phyloP scores from a whole-genome alignment of 2,888 invertebrate genomes.

The Stictocephala bisonia region DNA sequence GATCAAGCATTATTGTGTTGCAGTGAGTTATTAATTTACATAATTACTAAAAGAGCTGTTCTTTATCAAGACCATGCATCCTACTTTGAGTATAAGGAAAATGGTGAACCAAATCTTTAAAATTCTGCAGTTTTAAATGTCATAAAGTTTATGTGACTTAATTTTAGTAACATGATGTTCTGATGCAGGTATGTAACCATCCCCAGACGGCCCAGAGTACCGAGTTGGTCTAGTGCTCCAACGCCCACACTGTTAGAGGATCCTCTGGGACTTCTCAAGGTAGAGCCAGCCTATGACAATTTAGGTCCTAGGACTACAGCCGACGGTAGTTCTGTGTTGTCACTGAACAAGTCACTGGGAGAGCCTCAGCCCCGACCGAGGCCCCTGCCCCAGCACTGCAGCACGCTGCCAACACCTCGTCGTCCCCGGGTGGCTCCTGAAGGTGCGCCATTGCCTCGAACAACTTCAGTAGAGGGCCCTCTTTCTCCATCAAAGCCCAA shows the following conservation, averaged over 20 bases:
- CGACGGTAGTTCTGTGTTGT: conserved; percentile 84
- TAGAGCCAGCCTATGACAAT: conserved; percentile 88
- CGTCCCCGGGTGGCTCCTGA: conserved; percentile 47
- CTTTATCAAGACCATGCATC: too few relatives aligned
- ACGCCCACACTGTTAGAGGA: conserved; percentile 63
- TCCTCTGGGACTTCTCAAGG: conserved; percentile 60
- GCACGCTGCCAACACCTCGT: conserved; percentile 49
- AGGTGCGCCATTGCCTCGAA: conserved; percentile 64
- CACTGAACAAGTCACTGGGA: conserved; percentile 75
- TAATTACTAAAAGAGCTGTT: too few relatives aligned
- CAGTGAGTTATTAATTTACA: too few relatives aligned
- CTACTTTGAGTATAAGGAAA: too few relatives aligned
- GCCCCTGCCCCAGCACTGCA: conserved; percentile 32
- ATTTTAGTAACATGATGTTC: background rate
- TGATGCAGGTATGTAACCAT: conserved; percentile 77
- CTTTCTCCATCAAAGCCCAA: conserved; percentile 43
- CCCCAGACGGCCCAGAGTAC: conserved; percentile 83
- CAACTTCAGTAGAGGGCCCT: conserved; percentile 51
- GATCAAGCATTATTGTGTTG: too few relatives aligned
- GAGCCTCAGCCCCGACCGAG: background rate
- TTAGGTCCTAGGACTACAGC: conserved; percentile 86
- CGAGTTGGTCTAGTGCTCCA: conserved; percentile 81
- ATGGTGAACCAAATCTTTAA: too few relatives aligned
- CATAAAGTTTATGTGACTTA: background rate
- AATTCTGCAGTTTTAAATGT: too few relatives aligned